phyloP scores from a whole-genome alignment of 2,113 vertebrate genomes.

The Cyprinodon brontotheroides region DNA sequence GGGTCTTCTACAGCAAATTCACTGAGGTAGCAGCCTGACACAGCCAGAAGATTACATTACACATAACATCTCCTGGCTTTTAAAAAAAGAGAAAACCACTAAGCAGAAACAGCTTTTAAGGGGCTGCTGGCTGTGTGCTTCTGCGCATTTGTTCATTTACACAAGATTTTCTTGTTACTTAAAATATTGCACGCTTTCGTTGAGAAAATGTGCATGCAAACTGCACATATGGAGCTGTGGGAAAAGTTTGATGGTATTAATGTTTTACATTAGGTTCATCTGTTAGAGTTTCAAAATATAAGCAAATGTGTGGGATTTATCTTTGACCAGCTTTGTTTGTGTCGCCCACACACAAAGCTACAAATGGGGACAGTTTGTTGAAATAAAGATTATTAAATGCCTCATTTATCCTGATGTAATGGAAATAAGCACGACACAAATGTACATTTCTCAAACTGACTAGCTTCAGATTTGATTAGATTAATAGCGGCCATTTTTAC shows the following conservation, averaged over 20 bases:
- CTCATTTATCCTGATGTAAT: conserved; percentile 39
- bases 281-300: conserved; percentile 43
- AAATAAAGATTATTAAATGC: conserved; percentile 49
- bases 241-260: conserved; percentile 52
- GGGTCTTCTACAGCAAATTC: conserved; percentile 61
- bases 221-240: conserved; percentile 34
- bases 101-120: conserved; percentile 75
- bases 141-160: conserved; percentile 67
- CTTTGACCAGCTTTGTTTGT: conserved; percentile 54
- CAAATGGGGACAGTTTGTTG: conserved; percentile 24
- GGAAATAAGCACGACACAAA: conserved; percentile 16
- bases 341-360: conserved; percentile 42
- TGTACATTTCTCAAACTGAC: conserved; percentile 17
- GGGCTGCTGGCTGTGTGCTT: conserved; percentile 57
- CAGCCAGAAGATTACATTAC: conserved; percentile 74
- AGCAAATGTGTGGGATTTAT: conserved; percentile 43
- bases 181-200: conserved; percentile 48
- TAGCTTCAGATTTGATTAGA: conserved; percentile 4
- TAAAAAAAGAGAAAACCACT: conserved; percentile 68
- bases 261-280: conserved; percentile 57
- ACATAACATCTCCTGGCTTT: conserved; percentile 74
- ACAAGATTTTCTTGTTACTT: conserved; percentile 62
- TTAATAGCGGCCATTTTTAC: neutral
- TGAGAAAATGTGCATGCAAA: conserved; percentile 19
- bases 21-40: conserved; percentile 70